Evolutionary conservation across 2,888 invertebrate species (phyloP), one percentile per base, ranked within the genome.

Genomic region (Archips crataeganus): DNA sequence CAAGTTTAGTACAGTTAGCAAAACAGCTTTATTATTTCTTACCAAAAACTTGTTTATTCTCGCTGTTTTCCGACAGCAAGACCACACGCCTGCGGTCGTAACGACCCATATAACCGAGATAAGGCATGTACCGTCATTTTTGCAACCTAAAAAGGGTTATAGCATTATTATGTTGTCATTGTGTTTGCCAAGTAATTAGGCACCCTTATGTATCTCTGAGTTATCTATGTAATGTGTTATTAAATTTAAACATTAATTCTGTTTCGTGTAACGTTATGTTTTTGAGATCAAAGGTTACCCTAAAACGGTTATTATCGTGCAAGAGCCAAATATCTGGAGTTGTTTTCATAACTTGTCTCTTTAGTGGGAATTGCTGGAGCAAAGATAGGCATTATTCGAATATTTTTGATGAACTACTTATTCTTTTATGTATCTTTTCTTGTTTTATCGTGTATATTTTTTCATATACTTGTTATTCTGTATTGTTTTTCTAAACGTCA

Each of bases 61-160:
- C 62, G 62, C 62, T 62, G 0, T 23, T 45, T 42, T 45, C 13
- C 23, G 4, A 9, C 13, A 23, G 23, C 23, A 36, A 39, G 5
- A 45, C 62, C 66, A 62, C 8, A 10, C 36, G n/a, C 54, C 9
- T 54, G 47, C 51, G 79, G 77, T 71, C 75, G 70, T 72, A 77
- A 79, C 76, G 78, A 77, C 77, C 78, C 77, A 76, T 78, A 76
- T 76, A 77, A 75, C 70, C 73, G 71, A 80, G 80, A 79, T 79
- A 79, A 79, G 78, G 70, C 73, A 73, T 75, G 77, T 66, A 72
- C 70, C 62, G 59, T 62, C 70, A 66, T 74, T 75, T 75, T 75
- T 73, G 68, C 59, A 59, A 68, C 73, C 73, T 68, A 63, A 73
- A 71, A 73, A 73, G 68, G 71, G 73, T 73, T 68, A 68, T 68